Evolutionary conservation across 2,797 vertebrate species (phyloP).

Genomic region (Acrossocheilus wenchowensis): DNA sequence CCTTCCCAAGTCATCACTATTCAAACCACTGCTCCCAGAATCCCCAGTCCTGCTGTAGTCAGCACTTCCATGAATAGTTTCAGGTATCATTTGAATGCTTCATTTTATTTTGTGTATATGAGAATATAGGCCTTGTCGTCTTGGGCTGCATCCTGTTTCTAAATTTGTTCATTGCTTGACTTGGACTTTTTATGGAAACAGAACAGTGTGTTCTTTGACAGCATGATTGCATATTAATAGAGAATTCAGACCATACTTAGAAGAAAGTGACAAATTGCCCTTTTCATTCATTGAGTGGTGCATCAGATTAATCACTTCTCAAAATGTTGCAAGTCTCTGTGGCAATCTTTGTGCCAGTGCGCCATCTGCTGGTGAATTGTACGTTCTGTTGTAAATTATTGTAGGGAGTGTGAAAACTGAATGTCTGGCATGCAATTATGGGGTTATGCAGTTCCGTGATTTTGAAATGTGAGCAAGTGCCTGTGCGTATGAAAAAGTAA

Average conservation of each 20-base stretch:
- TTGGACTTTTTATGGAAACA: not conserved
- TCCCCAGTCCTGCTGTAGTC: constrained; percentile 85
- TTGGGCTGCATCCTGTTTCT: not conserved
- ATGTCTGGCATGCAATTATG: not conserved
- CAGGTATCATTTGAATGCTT: constrained; percentile 83
- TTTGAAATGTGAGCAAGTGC: not conserved
- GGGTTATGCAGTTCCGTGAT: not conserved
- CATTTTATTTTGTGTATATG: not conserved
- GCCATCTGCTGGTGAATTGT: constrained; percentile 20
- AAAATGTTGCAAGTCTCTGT: not conserved
- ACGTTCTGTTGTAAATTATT: not conserved
- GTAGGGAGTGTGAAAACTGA: not conserved
- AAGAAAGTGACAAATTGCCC: not conserved
- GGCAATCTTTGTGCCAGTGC: not conserved
- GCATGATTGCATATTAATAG: not conserved
- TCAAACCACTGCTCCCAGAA: constrained; percentile 79
- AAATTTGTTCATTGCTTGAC: not conserved
- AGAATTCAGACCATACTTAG: not conserved
- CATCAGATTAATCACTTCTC: not conserved
- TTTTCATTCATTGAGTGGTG: not conserved
- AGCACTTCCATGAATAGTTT: constrained; percentile 82
- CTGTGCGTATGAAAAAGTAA: not conserved
- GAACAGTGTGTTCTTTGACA: not conserved
- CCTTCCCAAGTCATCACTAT: constrained; percentile 80
- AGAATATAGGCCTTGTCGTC: constrained; percentile 2